Evolutionary conservation across 2,888 invertebrate species (phyloP), one percentile per base, ranked within the genome.

Genomic region (Cosmorhoe ocellata): DNA sequence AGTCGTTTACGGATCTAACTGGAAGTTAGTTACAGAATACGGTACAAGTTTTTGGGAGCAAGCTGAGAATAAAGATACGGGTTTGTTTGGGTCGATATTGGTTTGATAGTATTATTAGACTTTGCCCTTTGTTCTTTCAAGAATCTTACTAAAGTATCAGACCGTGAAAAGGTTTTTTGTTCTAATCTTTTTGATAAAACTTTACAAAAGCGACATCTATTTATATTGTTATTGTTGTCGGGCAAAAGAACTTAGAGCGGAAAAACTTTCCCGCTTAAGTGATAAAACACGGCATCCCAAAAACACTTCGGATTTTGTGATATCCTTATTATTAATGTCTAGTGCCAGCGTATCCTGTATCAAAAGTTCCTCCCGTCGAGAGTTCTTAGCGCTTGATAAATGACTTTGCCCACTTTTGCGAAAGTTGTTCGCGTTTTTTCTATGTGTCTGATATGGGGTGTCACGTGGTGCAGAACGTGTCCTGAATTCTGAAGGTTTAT

Each of bases 381-480:
- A 85, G 88, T 87, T 87, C 88, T 89, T 84, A 84, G 76, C 78
- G 81, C 77, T 86, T 90, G 90, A 90, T 90, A 89, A 89, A 89
- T 89, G 89, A 87, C 89, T 86, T 84, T 70, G 70, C 75, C 76
- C 78, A 82, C 81, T 87, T 84, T 82, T 76, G 80, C 48, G 48
- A 53, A 49, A 48, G 48, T 51, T 51, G 39, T 44, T 52, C 40
- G 36, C 39, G 22, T 53, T 53, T 50, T 51, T 53, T 48, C 43
- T 48, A 48, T 53, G 48, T 40, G 53, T 45, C 40, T 37, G 48
- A 53, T 48, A 48, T 37, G 28, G 43, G 9, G 30, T 44, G 48
- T 47, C 49, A 43, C 49, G 33, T 38, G 43, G 14, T 38, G 14
- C 27, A 41, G 24, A 31, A 54, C 47, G 33, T 47, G 46, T 26